phyloP scores from a whole-genome alignment of 2,113 vertebrate species.

The Eolophus roseicapilla region DNA sequence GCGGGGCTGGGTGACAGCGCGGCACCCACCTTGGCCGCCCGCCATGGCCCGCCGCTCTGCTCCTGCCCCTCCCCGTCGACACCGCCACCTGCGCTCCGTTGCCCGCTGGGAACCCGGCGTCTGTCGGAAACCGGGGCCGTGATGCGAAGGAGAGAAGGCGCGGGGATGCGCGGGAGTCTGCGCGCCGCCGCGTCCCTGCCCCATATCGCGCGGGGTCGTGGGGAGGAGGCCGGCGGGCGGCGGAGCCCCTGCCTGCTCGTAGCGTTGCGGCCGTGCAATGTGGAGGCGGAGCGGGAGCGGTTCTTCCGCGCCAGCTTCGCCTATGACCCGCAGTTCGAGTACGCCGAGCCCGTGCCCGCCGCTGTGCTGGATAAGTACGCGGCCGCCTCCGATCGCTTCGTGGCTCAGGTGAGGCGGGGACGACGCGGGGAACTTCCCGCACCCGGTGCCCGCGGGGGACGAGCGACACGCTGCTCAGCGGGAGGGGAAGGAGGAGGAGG shows the following conservation, averaged over 20 bases:
- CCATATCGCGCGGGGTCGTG: slow-evolving; percentile 78
- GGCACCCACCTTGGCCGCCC: neutral
- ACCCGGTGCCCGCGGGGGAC: neutral
- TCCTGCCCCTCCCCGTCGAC: neutral
- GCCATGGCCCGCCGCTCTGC: slow-evolving; percentile 63
- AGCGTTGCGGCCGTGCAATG: slow-evolving; percentile 86
- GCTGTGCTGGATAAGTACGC: slow-evolving; percentile 88
- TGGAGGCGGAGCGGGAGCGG: slow-evolving; percentile 83
- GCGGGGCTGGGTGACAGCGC: neutral
- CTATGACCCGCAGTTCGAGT: slow-evolving; percentile 94
- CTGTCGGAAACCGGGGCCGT: slow-evolving; percentile 65
- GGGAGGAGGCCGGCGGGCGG: neutral
- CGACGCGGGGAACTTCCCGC: neutral
- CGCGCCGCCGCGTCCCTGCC: slow-evolving; percentile 86
- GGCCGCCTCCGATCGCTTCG: slow-evolving; percentile 88
- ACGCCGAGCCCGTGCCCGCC: slow-evolving; percentile 80
- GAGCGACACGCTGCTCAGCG: neutral
- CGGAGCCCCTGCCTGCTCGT: slow-evolving; percentile 87
- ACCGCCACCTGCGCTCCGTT: neutral
- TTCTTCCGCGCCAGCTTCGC: slow-evolving; percentile 88
- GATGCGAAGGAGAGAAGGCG: slow-evolving; percentile 82
- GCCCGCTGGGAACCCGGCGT: neutral
- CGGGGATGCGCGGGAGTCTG: slow-evolving; percentile 62
- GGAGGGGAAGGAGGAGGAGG: neutral
- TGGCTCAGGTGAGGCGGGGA: slow-evolving; percentile 81